phyloP scores from a whole-genome alignment of 2,888 invertebrate genomes.

The Morpho achilles region DNA sequence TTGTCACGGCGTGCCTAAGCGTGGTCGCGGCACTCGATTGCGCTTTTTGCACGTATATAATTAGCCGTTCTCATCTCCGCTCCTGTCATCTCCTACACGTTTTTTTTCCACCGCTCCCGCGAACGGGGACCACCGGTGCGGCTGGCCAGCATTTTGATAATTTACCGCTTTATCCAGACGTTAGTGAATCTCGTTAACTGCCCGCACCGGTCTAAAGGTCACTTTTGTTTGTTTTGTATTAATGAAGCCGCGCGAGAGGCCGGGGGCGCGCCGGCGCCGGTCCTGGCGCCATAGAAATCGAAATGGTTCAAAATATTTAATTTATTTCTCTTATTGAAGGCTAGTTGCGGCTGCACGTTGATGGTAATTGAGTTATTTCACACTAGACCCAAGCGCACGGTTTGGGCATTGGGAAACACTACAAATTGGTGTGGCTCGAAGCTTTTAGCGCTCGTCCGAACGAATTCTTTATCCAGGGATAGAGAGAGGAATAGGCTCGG shows the following conservation, averaged over 20 bases:
- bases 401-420: conserved; percentile 25
- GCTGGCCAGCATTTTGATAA: conserved; percentile 67
- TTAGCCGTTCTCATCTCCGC: conserved; percentile 65
- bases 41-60: conserved; percentile 62
- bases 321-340: conserved; percentile 66
- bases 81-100: conserved; percentile 75
- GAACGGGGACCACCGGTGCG: conserved; percentile 62
- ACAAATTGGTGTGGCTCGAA: conserved; percentile 50
- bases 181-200: conserved; percentile 76
- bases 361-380: conserved; percentile 65
- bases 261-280: conserved; percentile 73
- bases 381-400: conserved; percentile 32
- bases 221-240: conserved; percentile 78
- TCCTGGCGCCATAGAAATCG: conserved; percentile 64
- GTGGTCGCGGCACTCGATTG: conserved; percentile 50
- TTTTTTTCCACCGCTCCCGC: conserved; percentile 49
- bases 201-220: conserved; percentile 70
- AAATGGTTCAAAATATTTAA: conserved; percentile 72
- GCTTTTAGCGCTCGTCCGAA: conserved; percentile 61
- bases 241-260: conserved; percentile 69
- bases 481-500: conserved; percentile 41
- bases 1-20: conserved; percentile 1
- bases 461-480: conserved; percentile 47
- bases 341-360: conserved; percentile 42
- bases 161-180: conserved; percentile 75